A percentile compares a stretch with the other conserved stretches of the same genome.
Conservation (phyloP, 2,113 vertebrate species). For the Conger conger region DNA sequence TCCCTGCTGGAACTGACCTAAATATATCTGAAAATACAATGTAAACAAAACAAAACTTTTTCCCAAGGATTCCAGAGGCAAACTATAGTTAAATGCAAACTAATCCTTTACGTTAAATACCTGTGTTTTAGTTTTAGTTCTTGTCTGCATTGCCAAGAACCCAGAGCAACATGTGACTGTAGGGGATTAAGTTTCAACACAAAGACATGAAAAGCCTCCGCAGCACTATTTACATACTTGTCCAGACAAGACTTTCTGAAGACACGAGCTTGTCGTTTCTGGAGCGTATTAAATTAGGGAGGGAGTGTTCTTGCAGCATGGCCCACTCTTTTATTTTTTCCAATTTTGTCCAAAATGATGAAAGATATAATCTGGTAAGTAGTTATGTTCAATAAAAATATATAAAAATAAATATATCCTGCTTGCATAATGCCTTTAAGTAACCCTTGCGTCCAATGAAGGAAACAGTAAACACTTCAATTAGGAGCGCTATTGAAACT, state of each 20-base stretch:
- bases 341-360: neutral
- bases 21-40: neutral
- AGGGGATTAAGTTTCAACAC: neutral
- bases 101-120: neutral
- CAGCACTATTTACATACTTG: constrained; percentile 10
- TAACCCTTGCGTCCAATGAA: neutral
- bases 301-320: neutral
- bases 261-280: neutral
- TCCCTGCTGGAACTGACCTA: neutral
- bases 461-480: neutral
- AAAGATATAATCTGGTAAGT: neutral
- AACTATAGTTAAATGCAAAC: neutral
- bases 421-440: neutral
- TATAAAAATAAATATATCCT: neutral
- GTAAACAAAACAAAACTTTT: neutral
- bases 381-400: neutral
- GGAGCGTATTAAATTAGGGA: constrained; percentile 1
- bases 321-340: neutral
- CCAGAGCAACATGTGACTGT: neutral
- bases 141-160: neutral
- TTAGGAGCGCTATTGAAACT: neutral
- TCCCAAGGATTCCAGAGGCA: neutral
- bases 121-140: neutral
- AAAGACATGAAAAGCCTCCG: neutral
- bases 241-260: constrained; percentile 13